Conservation (phyloP, 2,888 invertebrate genomes). For the Erebia epiphron region DNA sequence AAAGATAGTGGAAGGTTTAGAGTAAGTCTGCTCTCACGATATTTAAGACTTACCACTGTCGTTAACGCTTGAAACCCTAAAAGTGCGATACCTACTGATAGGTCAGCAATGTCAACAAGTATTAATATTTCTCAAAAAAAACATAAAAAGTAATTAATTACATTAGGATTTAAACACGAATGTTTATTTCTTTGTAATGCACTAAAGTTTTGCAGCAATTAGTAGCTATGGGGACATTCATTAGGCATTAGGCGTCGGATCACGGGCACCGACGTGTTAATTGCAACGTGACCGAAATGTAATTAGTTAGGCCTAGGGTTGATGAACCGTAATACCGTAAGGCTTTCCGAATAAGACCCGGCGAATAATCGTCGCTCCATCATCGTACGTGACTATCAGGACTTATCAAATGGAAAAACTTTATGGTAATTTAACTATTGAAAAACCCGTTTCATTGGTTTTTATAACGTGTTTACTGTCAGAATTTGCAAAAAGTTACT, state of each 20-base stretch:
- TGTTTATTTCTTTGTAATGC: not conserved
- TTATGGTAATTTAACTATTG: not conserved
- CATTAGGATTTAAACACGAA: not conserved
- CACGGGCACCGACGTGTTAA: slow-evolving; percentile 57
- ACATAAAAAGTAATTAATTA: not conserved
- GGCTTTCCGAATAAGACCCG: slow-evolving; percentile 41
- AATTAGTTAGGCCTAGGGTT: slow-evolving; percentile 52
- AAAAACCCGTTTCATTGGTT: not conserved
- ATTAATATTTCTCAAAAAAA: too few relatives aligned
- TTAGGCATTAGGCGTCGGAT: slow-evolving; percentile 11
- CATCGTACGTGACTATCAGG: slow-evolving; percentile 23
- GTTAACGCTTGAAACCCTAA: too few relatives aligned
- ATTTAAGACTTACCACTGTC: too few relatives aligned
- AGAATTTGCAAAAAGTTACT: too few relatives aligned
- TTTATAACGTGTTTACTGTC: not conserved
- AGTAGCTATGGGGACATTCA: not conserved
- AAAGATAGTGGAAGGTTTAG: too few relatives aligned
- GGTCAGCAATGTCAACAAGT: too few relatives aligned
- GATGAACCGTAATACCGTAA: slow-evolving; percentile 63
- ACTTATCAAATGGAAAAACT: not conserved
- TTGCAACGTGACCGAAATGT: slow-evolving; percentile 64
- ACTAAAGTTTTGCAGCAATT: not conserved
- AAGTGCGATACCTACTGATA: too few relatives aligned
- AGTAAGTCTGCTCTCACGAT: too few relatives aligned
- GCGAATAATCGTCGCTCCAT: slow-evolving; percentile 29